phyloP scores from a whole-genome alignment of 2,888 invertebrate species.

The Sesia apiformis region DNA sequence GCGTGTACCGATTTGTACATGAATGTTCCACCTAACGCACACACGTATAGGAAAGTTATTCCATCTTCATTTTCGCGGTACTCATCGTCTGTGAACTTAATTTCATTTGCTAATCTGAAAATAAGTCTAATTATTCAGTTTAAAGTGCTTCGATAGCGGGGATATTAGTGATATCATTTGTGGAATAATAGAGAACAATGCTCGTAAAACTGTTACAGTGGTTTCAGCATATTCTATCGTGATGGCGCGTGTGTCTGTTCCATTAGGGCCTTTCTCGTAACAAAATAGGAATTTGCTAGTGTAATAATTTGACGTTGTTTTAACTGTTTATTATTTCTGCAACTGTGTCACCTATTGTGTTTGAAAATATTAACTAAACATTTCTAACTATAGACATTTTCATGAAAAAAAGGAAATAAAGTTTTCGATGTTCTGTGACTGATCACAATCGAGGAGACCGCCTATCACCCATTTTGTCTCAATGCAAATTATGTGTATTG shows the following conservation, averaged over 20 bases:
- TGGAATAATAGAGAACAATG: conserved; percentile 4
- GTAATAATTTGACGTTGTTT: conserved; percentile 33
- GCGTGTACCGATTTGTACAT: no score
- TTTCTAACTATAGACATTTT: conserved; percentile 16
- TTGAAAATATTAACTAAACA: conserved; percentile 19
- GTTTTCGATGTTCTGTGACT: conserved; percentile 39
- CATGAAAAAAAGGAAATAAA: conserved; percentile 55
- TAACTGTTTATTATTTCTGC: conserved; percentile 36
- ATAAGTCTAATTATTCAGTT: conserved; percentile 16
- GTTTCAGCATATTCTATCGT: conserved; percentile 10
- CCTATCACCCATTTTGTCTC: conserved; percentile 21
- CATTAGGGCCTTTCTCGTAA: conserved; percentile 44
- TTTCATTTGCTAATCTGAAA: conserved; percentile 32
- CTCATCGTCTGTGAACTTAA: conserved; percentile 44
- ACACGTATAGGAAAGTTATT: conserved; percentile 19
- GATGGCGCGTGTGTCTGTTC: conserved; percentile 62
- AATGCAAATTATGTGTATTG: conserved; percentile 34
- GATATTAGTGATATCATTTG: conserved; percentile 17
- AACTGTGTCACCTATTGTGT: conserved; percentile 25
- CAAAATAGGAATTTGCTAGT: conserved; percentile 56
- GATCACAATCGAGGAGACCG: conserved; percentile 5
- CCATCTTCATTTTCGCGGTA: conserved; percentile 59
- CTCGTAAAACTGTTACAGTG: background rate
- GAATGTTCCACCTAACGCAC: conserved; percentile 10
- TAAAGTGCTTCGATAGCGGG: conserved; percentile 21